phyloP scores from a whole-genome alignment of 2,888 invertebrate species.

The Ophion costatus region DNA sequence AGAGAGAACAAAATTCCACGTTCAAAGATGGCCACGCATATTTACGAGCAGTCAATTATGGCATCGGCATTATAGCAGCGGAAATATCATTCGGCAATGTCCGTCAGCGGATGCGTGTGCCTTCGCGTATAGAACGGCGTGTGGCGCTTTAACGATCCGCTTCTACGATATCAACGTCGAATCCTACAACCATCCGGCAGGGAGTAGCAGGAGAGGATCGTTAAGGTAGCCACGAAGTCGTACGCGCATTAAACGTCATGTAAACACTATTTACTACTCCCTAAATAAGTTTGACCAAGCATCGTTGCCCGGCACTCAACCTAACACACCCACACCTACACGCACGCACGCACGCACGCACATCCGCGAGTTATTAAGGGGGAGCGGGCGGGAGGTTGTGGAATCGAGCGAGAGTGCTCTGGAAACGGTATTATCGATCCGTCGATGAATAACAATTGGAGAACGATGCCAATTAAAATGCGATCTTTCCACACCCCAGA shows the following conservation, averaged over 20 bases:
- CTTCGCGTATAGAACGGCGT: slow-evolving; percentile 15
- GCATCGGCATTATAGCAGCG: background rate
- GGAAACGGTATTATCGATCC: slow-evolving; percentile 59
- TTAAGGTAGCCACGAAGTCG: slow-evolving; percentile 74
- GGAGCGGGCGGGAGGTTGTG: background rate
- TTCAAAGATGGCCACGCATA: background rate
- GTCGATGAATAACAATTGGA: slow-evolving; percentile 58
- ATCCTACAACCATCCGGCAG: slow-evolving; percentile 53
- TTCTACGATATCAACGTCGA: slow-evolving; percentile 60
- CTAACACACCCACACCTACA: background rate
- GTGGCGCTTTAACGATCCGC: slow-evolving; percentile 71
- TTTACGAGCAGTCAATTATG: background rate
- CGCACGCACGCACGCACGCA: slow-evolving; percentile 3
- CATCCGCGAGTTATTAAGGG: slow-evolving; percentile 46
- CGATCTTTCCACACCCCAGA: slow-evolving; percentile 49
- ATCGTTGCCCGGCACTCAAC: slow-evolving; percentile 18
- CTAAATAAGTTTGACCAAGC: slow-evolving; percentile 75
- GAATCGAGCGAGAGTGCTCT: slow-evolving; percentile 26
- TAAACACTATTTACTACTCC: slow-evolving; percentile 78
- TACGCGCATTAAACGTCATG: slow-evolving; percentile 75
- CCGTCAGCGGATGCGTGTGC: background rate
- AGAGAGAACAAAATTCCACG: background rate
- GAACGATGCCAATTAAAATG: slow-evolving; percentile 61
- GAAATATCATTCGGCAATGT: background rate
- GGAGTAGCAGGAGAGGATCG: slow-evolving; percentile 62